Evolutionary conservation across 2,797 vertebrate species (phyloP).

Genomic region (Mico argentatus): DNA sequence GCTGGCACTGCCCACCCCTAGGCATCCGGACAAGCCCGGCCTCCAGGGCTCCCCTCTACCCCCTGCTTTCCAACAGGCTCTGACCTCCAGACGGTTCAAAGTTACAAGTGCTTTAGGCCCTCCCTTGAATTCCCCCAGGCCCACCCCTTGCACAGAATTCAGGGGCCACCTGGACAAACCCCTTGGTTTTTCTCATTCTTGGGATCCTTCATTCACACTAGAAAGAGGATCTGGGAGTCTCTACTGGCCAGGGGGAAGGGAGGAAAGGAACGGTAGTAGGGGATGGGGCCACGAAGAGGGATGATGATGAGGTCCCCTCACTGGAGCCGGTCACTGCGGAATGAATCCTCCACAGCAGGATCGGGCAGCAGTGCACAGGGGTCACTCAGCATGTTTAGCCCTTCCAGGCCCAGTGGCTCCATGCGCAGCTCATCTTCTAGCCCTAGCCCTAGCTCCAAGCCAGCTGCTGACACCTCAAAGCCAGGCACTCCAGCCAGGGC

Average conservation of each 20-base stretch:
- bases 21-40: constrained; percentile 60
- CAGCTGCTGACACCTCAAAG: constrained; percentile 91
- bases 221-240: constrained; percentile 67
- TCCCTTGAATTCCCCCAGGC: constrained; percentile 55
- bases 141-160: not conserved
- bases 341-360: constrained; percentile 94
- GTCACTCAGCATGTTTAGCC: constrained; percentile 91
- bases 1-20: constrained; percentile 71
- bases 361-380: constrained; percentile 93
- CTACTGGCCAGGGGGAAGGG: constrained; percentile 64
- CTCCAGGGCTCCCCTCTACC: constrained; percentile 45
- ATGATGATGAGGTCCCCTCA: constrained; percentile 57
- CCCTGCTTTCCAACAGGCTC: constrained; percentile 73
- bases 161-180: constrained; percentile 39
- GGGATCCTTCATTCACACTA: constrained; percentile 56
- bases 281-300: not conserved
- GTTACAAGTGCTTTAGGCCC: constrained; percentile 76
- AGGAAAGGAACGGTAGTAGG: constrained; percentile 29
- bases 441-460: constrained; percentile 83
- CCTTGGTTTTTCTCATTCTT: constrained; percentile 53
- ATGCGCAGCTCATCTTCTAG: constrained; percentile 91
- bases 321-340: constrained; percentile 93
- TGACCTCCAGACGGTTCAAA: constrained; percentile 74
- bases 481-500: constrained; percentile 93
- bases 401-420: constrained; percentile 92